Percentiles rank a stretch among this genome's conserved stretches.
Conservation (phyloP, 2,797 vertebrate genomes). For the Chelon labrosus region DNA sequence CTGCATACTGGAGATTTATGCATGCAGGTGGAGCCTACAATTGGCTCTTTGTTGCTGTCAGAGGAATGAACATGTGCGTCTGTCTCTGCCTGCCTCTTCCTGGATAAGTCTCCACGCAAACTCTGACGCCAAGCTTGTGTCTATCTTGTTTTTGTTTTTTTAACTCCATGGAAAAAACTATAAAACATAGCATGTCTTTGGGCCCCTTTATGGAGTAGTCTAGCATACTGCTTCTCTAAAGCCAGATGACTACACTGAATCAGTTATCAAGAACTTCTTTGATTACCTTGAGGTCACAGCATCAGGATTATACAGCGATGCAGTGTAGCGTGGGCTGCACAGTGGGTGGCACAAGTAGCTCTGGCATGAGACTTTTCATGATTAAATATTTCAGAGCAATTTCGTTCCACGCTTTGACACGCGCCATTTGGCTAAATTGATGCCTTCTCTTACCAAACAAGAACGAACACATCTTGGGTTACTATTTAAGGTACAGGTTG, state of each 20-base stretch:
- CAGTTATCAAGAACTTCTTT: background rate
- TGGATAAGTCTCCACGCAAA: constrained; percentile 59
- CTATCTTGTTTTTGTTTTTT: constrained; percentile 46
- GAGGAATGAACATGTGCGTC: constrained; percentile 81
- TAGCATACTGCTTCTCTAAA: constrained; percentile 16
- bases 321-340: constrained; percentile 7
- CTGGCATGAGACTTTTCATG: constrained; percentile 10
- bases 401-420: constrained; percentile 25
- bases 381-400: constrained; percentile 14
- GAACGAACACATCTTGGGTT: background rate
- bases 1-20: constrained; percentile 68
- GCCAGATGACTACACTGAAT: constrained; percentile 28
- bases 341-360: constrained; percentile 46
- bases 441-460: constrained; percentile 20
- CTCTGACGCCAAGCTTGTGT: constrained; percentile 65
- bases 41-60: constrained; percentile 82
- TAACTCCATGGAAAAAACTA: constrained; percentile 57
- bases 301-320: constrained; percentile 43
- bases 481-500: constrained; percentile 3
- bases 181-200: constrained; percentile 49
- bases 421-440: constrained; percentile 24
- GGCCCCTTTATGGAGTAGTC: constrained; percentile 31
- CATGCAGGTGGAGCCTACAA: constrained; percentile 84
- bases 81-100: constrained; percentile 72
- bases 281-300: constrained; percentile 29